Base-by-base conservation (phyloP, 2,113 vertebrate species). In the Condylura cristata region DNA sequence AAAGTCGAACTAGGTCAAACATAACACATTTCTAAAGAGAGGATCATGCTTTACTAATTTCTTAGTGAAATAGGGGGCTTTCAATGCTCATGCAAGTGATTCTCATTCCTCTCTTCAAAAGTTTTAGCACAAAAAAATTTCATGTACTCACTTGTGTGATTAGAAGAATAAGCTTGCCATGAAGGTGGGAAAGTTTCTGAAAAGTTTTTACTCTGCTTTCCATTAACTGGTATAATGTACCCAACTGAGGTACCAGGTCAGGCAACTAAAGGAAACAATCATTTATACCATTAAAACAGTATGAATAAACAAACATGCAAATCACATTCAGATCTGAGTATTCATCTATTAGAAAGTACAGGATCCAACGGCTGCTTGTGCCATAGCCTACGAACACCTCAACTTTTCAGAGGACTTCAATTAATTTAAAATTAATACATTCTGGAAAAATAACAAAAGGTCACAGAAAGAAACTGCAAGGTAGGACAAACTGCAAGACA, bases 121-220 rank as follows among this genome's bases (percentile, higher is more conserved):
- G 44, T 46, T 82, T 56, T 32, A 68, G 46, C 30, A 30, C 3
- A 39, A 51, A 71, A 91, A 17, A 68, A 48, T 39, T 5, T n/a
- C 30, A 76, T 83, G 44, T 93, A 82, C 98, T 96, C 91, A 99
- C 99, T 98, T 99, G 99, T 66, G 99, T 99, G 93, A 98, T 98
- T 6, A 99, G 98, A 96, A 99, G 99, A 93, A 99, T 99, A 30
- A 99, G 99, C 78, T 99, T 99, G 61, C 99, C 99, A 6, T 99
- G 98, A 48, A 99, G 98, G 78, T 99, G 99, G 7, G 99, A 99
- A 76, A 99, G 98, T 94, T 99, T 99, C 94, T 99, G 99, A 89
- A 99, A 98, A 89, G 99, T 99, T 98, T 99, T 99, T 63, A 99
- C 99, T 98, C 99, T 98, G 98, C 99, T 99, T 98, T 99, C 99